A percentile compares a stretch with the other conserved stretches of the same genome.
Evolutionary conservation across 2,797 vertebrate genomes (phyloP).

Genomic region (Triplophysa yarkandensis): DNA sequence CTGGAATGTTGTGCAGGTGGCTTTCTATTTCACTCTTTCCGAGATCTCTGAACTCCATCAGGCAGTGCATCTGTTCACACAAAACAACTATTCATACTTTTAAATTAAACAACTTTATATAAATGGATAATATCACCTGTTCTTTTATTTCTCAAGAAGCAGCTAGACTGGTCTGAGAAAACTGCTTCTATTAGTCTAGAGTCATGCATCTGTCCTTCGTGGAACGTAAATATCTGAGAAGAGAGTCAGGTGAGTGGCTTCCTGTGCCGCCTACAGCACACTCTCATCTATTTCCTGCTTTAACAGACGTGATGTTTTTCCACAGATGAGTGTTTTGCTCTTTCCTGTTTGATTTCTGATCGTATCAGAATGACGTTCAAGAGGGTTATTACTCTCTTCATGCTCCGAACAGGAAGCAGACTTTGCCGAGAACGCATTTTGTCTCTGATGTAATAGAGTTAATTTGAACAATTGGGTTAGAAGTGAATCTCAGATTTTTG

Average conservation of each 20-base stretch:
- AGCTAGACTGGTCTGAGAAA: conserved; percentile 20
- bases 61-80: conserved; percentile 35
- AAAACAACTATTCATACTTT: background rate
- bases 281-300: conserved; percentile 46
- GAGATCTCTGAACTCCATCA: conserved; percentile 48
- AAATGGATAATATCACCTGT: no score
- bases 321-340: conserved; percentile 32
- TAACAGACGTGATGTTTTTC: conserved; percentile 36
- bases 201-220: conserved; percentile 17
- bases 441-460: conserved; percentile 33
- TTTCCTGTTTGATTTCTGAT: conserved; percentile 29
- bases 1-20: conserved; percentile 57
- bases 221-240: conserved; percentile 37
- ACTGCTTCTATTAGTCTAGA: conserved; percentile 2
- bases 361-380: conserved; percentile 10
- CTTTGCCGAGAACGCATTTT: conserved; percentile 3
- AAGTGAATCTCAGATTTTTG: conserved; percentile 22
- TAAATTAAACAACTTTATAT: no score
- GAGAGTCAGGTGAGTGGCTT: conserved; percentile 50
- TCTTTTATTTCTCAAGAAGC: background rate
- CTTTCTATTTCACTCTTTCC: conserved; percentile 6
- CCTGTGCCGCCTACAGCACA: conserved; percentile 31
- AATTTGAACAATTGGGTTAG: conserved; percentile 11
- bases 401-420: conserved; percentile 2
- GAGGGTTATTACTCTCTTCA: conserved; percentile 2